phyloP scores from a whole-genome alignment of 1,140 invertebrate species.

The Drosophila hydei region DNA sequence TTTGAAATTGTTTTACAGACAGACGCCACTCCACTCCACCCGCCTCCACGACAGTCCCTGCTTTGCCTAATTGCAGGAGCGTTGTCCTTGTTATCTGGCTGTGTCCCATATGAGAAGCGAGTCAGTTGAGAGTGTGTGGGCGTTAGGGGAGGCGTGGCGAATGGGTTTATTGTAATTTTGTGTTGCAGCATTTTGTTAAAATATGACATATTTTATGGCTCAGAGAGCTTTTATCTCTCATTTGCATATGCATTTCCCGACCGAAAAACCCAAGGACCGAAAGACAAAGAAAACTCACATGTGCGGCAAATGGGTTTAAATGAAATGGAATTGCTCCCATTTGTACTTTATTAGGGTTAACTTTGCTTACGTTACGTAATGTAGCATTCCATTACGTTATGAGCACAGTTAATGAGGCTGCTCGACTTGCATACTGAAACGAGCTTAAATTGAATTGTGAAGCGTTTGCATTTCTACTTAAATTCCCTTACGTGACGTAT shows the following conservation, averaged over 20 bases:
- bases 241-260: constrained; percentile 59
- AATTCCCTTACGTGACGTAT: no score
- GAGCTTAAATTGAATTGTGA: no score
- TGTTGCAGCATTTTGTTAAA: constrained; percentile 76
- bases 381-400: not conserved
- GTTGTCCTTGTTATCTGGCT: constrained; percentile 57
- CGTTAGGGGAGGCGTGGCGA: constrained; percentile 48
- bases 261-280: constrained; percentile 16
- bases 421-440: constrained; percentile 2
- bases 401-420: constrained; percentile 5
- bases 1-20: constrained; percentile 62
- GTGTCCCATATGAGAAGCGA: constrained; percentile 72
- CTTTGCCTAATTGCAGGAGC: constrained; percentile 52
- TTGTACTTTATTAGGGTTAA: constrained; percentile 81
- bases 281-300: constrained; percentile 34
- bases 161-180: constrained; percentile 83
- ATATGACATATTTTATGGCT: constrained; percentile 84
- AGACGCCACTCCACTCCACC: constrained; percentile 3
- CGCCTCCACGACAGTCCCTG: not conserved
- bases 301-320: constrained; percentile 51
- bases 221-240: constrained; percentile 74
- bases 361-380: constrained; percentile 13
- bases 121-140: not conserved
- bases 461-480: no score
- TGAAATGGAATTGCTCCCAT: constrained; percentile 80